These are phyloP conservation scores for Tapirus terrestris DNA, from an alignment of 2,113 vertebrate genomes.

Conservation along the genomic window DNA sequence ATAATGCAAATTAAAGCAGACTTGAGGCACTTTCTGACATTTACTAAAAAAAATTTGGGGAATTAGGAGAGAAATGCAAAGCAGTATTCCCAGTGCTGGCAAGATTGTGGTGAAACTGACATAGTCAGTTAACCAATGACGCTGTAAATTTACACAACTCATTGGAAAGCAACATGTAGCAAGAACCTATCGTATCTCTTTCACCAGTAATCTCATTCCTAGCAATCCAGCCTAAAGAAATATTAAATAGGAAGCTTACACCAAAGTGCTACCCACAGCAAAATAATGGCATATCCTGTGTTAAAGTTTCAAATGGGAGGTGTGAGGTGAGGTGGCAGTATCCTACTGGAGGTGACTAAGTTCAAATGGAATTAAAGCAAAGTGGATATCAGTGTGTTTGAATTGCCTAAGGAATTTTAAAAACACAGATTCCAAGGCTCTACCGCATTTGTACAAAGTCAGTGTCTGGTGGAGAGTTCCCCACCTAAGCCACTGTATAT, in stretches of 20 bases:
- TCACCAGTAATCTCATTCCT: neutral
- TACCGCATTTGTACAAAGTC: neutral
- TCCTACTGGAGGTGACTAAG: neutral
- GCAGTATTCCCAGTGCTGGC: neutral
- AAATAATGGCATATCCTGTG: neutral
- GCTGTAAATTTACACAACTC: neutral
- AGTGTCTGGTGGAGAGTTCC: neutral
- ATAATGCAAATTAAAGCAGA: constrained; percentile 17
- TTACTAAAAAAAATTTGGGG: neutral
- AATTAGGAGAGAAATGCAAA: neutral
- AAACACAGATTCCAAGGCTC: neutral
- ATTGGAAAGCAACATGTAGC: neutral
- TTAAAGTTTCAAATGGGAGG: neutral
- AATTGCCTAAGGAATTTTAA: neutral
- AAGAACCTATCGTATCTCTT: neutral
- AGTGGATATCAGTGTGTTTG: neutral
- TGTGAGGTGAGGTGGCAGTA: neutral
- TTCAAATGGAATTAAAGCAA: neutral
- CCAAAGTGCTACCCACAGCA: neutral
- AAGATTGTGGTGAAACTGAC: neutral
- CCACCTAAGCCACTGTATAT: neutral
- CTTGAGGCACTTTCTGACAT: neutral
- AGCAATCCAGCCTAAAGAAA: constrained; percentile 30
- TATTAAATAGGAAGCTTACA: neutral
- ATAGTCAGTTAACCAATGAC: neutral